Evolutionary conservation across 1,140 invertebrate genomes (phyloP), one percentile per base, ranked within the genome.

Genomic region (Caenorhabditis remanei): DNA sequence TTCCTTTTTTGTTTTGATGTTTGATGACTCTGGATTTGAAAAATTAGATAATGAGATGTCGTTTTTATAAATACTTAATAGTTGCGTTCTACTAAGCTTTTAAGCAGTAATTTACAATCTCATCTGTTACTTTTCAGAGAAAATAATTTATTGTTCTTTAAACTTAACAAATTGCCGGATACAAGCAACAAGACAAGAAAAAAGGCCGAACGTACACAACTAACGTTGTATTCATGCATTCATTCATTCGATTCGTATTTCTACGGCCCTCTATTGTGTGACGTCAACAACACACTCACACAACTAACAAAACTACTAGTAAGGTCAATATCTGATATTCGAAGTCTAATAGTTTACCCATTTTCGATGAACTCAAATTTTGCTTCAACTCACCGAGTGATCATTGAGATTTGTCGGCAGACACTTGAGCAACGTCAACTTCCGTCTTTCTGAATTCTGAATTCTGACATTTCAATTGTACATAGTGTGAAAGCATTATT

Each of bases 161-260:
- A 63, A 19, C 61, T 63, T 4, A n/a, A 58, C 19, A 58, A 58
- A 58, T 58, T 58, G 56, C n/a, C 56, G 14, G n/a, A 32, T 32
- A 53, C 50, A 16, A 53, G 24, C 61, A 40, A 63, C 5, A 11
- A 14, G 32, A 63, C 8, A 63, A 9, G 40, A 63, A 32, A 63
- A 11, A 63, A 13, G n/a, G 6, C 11, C 24, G 21, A 63, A 63
- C 61, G n/a, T 21, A 63, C 8, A 4, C 55, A 32, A 58, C 55
- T 58, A 32, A 40, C 24, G 21, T 63, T 63, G 21, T 63, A 63
- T 63, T 63, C 61, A 63, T 32, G 19, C 61, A 58, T 58, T 58
- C 56, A 58, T 58, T 58, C 56, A 58, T n/a, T 53, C 16, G 2
- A 14, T 58, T 58, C 19, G 16, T 58, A 19, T 58, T 56, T n/a